Evolutionary conservation across 2,113 vertebrate species (phyloP), one percentile per base, ranked within the genome.

Genomic region (Grallaria varia): DNA sequence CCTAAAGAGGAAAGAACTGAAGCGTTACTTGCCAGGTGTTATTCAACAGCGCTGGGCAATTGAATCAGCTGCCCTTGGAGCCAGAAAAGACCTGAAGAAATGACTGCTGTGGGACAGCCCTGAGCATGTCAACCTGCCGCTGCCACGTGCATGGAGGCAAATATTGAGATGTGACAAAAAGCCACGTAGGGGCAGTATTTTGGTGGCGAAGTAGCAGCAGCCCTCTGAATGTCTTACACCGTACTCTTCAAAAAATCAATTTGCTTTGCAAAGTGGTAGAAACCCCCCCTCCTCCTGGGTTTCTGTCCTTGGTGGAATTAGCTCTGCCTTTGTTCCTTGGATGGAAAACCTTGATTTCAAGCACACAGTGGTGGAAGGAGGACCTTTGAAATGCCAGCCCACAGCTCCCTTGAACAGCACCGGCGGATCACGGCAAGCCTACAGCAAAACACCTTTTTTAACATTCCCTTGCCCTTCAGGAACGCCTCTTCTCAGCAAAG

Each of bases 121-220:
- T 17, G 31, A 37, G 37, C 7, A 0, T 5, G 2, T 4, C 13
- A 42, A 28, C 44, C 30, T 71, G 59, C 4, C 49, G 63, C 59
- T 56, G 67, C 40, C 35, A 5, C 30, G 7, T 0, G 0, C 4
- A 25, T 0, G 2, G 33, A 42, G 13, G 24, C 40, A 83, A 72
- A 45, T 2, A 8, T 37, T 24, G 49, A 21, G 1, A 12, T 63
- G 72, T 80, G 27, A 31, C 58, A 50, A 68, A 68, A 35, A 91
- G 25, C 35, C 44, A 35, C 1, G 0, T 0, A 8, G 19, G 3
- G 90, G 10, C 2, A 0, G 11, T 33, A 25, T 40, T 79, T 77
- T 64, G 37, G 64, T 1, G 1, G 35, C 22, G 53, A 92, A 90
- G 39, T 14, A 87, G 39, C 7, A 69, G 7, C 39, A 44, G 47